Evolutionary conservation across 2,113 vertebrate species (phyloP).

Genomic region (Cololabis saira): DNA sequence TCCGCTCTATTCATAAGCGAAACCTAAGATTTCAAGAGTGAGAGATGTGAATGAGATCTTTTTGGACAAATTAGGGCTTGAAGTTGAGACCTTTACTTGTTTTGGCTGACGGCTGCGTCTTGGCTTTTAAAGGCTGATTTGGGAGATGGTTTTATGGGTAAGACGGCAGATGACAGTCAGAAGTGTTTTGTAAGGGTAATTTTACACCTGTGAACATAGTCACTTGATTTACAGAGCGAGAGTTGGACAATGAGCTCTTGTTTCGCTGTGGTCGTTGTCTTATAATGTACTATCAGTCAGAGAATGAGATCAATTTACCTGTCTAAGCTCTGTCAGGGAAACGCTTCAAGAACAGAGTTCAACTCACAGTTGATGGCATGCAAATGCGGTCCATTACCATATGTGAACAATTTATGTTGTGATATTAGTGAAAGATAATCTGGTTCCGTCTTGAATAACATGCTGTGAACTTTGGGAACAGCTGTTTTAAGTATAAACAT

Average conservation of each 20-base stretch:
- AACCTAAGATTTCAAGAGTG: slow-evolving; percentile 65
- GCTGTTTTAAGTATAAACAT: slow-evolving; percentile 74
- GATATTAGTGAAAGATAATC: slow-evolving; percentile 68
- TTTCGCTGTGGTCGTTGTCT: slow-evolving; percentile 60
- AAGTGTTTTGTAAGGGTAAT: slow-evolving; percentile 60
- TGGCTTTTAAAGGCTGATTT: slow-evolving; percentile 54
- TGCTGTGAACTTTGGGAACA: slow-evolving; percentile 55
- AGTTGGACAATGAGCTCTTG: slow-evolving; percentile 68
- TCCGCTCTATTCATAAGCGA: slow-evolving; percentile 67
- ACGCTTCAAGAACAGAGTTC: no score
- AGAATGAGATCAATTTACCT: slow-evolving; percentile 64
- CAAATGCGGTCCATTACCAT: slow-evolving; percentile 67
- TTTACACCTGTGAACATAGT: slow-evolving; percentile 43
- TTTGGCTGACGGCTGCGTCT: slow-evolving; percentile 55
- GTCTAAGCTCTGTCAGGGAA: slow-evolving; percentile 42
- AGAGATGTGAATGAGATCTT: slow-evolving; percentile 52
- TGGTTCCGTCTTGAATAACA: slow-evolving; percentile 72
- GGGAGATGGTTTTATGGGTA: slow-evolving; percentile 43
- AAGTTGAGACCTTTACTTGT: slow-evolving; percentile 47
- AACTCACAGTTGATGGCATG: slow-evolving; percentile 62
- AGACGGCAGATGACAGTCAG: slow-evolving; percentile 45
- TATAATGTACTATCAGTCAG: slow-evolving; percentile 55
- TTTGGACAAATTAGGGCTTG: slow-evolving; percentile 62
- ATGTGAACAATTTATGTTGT: slow-evolving; percentile 67
- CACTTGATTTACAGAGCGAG: slow-evolving; percentile 56